Conservation (phyloP, 2,113 vertebrate species). For the Laticauda laticaudata region DNA sequence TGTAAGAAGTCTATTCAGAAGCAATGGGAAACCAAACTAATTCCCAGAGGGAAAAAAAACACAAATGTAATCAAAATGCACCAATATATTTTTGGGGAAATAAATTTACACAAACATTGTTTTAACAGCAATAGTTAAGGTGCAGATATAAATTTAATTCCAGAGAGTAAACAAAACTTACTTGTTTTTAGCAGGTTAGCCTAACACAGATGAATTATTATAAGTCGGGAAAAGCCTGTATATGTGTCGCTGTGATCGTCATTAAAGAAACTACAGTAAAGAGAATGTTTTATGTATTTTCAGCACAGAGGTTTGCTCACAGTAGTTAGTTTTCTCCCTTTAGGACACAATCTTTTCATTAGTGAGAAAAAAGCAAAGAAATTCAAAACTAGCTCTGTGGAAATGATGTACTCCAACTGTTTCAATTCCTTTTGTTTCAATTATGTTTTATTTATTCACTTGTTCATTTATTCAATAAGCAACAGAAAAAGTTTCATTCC, state of each 20-base stretch:
- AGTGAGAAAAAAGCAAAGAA: neutral
- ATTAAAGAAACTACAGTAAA: constrained; percentile 21
- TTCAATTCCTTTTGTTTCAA: constrained; percentile 1
- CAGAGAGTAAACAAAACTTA: neutral
- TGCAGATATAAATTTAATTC: neutral
- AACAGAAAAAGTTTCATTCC: neutral
- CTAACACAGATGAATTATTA: neutral
- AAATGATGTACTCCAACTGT: neutral
- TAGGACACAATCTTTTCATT: neutral
- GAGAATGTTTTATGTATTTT: neutral
- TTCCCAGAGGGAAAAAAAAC: neutral
- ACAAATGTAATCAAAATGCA: constrained; percentile 15
- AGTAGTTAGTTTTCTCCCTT: neutral
- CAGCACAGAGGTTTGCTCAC: constrained; percentile 1
- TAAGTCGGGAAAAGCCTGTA: constrained; percentile 19
- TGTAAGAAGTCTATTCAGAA: neutral
- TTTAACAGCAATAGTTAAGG: neutral
- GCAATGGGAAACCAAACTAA: neutral
- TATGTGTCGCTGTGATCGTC: constrained; percentile 21
- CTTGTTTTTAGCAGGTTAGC: neutral
- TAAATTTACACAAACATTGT: constrained; percentile 1
- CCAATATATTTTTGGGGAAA: neutral
- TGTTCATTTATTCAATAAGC: neutral
- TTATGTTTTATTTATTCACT: neutral
- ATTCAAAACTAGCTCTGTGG: neutral